Conservation (phyloP, 1,140 invertebrate species). For the Akabosia matsudoensis region DNA sequence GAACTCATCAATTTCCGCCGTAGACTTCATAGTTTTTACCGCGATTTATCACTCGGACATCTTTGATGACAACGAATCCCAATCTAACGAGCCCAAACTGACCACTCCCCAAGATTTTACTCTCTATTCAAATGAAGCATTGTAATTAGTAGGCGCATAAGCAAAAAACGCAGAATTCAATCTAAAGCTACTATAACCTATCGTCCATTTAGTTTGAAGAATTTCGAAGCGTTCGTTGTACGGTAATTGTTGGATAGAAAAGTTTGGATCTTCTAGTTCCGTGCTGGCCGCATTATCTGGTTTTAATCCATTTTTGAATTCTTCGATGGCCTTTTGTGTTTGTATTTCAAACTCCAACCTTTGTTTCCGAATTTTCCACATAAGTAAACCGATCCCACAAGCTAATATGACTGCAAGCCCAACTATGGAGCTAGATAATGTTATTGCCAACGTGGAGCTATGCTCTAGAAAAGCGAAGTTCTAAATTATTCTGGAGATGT, state of each 20-base stretch:
- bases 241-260: not conserved
- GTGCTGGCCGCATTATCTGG: not conserved
- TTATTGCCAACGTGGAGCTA: not conserved
- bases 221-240: conserved; percentile 7
- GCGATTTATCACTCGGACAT: not conserved
- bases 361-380: not conserved
- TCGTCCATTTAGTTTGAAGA: not conserved
- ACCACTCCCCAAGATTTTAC: conserved; percentile 16
- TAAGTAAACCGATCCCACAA: not conserved
- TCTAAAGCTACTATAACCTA: conserved; percentile 5
- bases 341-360: conserved; percentile 9
- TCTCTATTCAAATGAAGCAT: conserved; percentile 17
- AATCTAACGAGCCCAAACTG: not conserved
- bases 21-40: not conserved
- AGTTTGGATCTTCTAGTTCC: not conserved
- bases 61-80: not conserved
- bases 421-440: not conserved
- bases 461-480: not conserved
- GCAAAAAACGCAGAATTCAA: too few relatives aligned
- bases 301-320: conserved; percentile 6
- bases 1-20: conserved; percentile 18
- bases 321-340: conserved; percentile 2
- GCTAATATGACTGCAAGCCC: not conserved
- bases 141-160: too few relatives aligned
- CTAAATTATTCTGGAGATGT: too few relatives aligned